Evolutionary conservation across 2,113 vertebrate species (phyloP).

Genomic region (Apodemus speciosus): DNA sequence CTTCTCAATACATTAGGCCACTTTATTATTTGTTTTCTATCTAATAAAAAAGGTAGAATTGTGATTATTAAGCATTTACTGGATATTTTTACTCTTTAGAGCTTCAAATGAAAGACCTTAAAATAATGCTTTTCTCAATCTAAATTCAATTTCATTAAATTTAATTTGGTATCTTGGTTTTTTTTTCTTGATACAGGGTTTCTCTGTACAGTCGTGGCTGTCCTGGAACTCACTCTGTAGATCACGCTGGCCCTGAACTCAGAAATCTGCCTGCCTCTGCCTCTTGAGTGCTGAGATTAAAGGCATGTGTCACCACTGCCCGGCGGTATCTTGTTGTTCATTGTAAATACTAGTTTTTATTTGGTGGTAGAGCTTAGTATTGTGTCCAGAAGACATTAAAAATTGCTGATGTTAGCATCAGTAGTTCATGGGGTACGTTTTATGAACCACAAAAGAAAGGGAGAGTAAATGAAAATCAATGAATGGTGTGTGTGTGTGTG

Average conservation of each 20-base stretch:
- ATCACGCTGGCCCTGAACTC: no score
- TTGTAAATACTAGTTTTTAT: neutral
- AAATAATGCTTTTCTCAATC: neutral
- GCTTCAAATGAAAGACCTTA: neutral
- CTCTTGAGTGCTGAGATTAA: no score
- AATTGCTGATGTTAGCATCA: neutral
- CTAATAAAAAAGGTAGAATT: slow-evolving; percentile 9
- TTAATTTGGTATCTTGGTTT: slow-evolving; percentile 9
- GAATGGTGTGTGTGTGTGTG: no score
- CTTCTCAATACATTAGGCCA: neutral
- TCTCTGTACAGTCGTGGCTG: no score
- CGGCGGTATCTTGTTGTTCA: neutral
- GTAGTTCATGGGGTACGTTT: neutral
- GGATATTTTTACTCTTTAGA: neutral
- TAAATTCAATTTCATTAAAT: neutral
- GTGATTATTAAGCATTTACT: neutral
- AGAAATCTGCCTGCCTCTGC: no score
- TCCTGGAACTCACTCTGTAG: no score
- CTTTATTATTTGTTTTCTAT: neutral
- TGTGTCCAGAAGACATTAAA: neutral
- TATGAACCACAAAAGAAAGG: neutral
- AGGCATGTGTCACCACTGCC: no score
- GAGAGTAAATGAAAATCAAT: neutral
- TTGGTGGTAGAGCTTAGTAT: neutral
- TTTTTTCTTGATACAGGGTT: no score